Base-by-base conservation (phyloP, 2,113 vertebrate species). In the Odocoileus virginianus region DNA sequence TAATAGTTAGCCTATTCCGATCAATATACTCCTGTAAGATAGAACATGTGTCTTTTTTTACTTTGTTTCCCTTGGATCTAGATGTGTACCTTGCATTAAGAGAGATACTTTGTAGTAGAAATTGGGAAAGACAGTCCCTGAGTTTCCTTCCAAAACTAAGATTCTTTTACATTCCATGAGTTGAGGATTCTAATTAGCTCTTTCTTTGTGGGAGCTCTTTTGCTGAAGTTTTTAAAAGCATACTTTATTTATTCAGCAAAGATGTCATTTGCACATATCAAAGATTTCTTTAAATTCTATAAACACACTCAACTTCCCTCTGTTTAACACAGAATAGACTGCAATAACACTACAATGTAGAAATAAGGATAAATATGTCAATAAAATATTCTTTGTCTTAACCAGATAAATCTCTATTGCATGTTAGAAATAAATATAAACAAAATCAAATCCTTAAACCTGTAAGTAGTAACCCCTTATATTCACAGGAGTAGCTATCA, bases 401-500 rank as follows among this genome's bases (percentile, higher is more conserved):
- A 7, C 21, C n/a, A 92, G 8, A 79, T 85, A 95, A 60, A 71
- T 9, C 4, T 43, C 19, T 76, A 16, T 16, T 78, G 10, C 3
- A 95, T 79, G 1, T 1, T 57, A 64, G 25, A 88, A 91, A 87
- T 61, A 67, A 86, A 88, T 89, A 78, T 43, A 87, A 86, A 95
- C 21, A 94, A 9, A 94, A 87, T 82, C 4, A 61, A 76, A 81
- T 50, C 7, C 2, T 82, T 64, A 19, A 58, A 5, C 25, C 52
- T 71, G 10, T 81, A 91, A 40, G 8, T 25, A 16, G 79, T 58
- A 94, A 91, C 52, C 19, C 8, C 79, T 79, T 74, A 90, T 94
- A 96, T 96, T 92, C 67, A 95, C 58, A 95, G 82, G 21, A 90
- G 92, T 0, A 79, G 36, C 13, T 95, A 57, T 88, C 61, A 60